Evolutionary conservation across 2,113 vertebrate species (phyloP), one percentile per base, ranked within the genome.

Genomic region (Prionailurus bengalensis): DNA sequence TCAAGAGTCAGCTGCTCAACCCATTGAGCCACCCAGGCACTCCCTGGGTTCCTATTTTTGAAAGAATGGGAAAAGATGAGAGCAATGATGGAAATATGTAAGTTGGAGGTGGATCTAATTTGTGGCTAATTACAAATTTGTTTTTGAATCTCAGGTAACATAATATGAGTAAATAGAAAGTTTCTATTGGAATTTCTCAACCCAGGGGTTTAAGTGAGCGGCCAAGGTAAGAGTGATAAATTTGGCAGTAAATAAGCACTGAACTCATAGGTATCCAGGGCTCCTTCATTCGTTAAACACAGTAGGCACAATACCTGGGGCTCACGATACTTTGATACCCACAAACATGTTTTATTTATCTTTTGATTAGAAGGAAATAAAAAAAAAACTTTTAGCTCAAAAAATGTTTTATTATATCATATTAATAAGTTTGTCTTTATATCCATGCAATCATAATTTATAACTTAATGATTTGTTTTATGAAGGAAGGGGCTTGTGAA

Each of bases 81-180:
- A 71, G 31, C 11, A 92, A 29, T 15, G 51, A 84, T 65, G 9
- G 39, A 91, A 88, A 53, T 71, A 51, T 3, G 16, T 16, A 61
- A 76, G 13, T 63, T 91, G n/a, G 3, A 87, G 48, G 25, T 45
- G 10, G 48, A 76, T 13, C 25, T 65, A 89, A 63, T 81, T 70
- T 61, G 19, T 12, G 42, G 58, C 48, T 61, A 73, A 90, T 31
- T 45, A 25, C 39, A 29, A 96, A 68, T 87, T 94, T 48, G n/a
- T 6, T 83, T 96, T 91, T 92, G 29, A 83, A 71, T n/a, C 25
- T 86, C 89, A 85, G 27, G 51, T 66, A 78, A 71, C 33, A n/a
- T 53, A 53, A 88, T 11, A 23, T 33, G 25, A 85, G 16, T 66
- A 91, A 93, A 4, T 61, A 63, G 76, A 21, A 95, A 83, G 36